Evolutionary conservation across 2,888 invertebrate species (phyloP).

Genomic region (Diaprepes abbreviatus): DNA sequence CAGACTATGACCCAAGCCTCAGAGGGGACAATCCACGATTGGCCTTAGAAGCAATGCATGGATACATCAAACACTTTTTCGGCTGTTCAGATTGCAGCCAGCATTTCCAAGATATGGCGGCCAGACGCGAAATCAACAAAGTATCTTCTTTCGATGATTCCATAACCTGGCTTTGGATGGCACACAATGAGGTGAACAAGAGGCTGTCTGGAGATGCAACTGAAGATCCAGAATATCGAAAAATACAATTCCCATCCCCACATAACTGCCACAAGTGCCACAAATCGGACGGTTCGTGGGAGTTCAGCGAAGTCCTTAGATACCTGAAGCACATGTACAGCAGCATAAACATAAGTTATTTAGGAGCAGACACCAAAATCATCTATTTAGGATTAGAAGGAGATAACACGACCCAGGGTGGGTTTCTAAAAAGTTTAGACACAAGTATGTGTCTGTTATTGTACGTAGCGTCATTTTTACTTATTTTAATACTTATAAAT

Average conservation of each 20-base stretch:
- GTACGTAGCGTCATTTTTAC: constrained; percentile 70
- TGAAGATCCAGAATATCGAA: constrained; percentile 92
- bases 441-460: constrained; percentile 64
- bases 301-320: constrained; percentile 73
- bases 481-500: constrained; percentile 75
- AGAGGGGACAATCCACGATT: constrained; percentile 71
- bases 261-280: constrained; percentile 79
- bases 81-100: constrained; percentile 91
- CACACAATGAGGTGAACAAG: constrained; percentile 94
- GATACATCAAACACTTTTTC: constrained; percentile 92
- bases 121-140: constrained; percentile 76
- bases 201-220: constrained; percentile 87
- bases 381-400: constrained; percentile 60
- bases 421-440: constrained; percentile 61
- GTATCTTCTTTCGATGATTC: constrained; percentile 81
- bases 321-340: constrained; percentile 75
- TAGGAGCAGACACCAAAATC: constrained; percentile 64
- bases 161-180: constrained; percentile 93
- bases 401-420: constrained; percentile 38
- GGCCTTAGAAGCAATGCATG: constrained; percentile 81
- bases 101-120: constrained; percentile 92
- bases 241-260: constrained; percentile 87
- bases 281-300: constrained; percentile 71
- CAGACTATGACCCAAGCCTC: constrained; percentile 59
- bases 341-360: constrained; percentile 68